phyloP scores from a whole-genome alignment of 2,797 vertebrate genomes.

The Tokudaia muenninki region DNA sequence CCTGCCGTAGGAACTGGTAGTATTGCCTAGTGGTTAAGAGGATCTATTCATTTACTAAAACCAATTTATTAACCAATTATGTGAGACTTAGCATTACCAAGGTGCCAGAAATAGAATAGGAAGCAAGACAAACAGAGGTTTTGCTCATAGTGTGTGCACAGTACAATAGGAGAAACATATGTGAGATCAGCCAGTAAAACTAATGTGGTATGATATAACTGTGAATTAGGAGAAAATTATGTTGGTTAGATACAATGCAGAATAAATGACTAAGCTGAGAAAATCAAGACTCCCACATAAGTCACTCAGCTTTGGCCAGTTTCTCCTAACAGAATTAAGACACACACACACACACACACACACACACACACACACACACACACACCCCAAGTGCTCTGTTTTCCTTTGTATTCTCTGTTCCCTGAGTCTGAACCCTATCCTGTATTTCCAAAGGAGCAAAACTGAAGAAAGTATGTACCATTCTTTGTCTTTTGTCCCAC shows the following conservation, averaged over 20 bases:
- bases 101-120: not conserved
- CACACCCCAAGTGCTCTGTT: not conserved
- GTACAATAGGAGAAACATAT: not conserved
- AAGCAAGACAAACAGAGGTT: not conserved
- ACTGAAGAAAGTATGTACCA: not conserved
- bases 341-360: too few relatives aligned
- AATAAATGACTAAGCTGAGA: not conserved
- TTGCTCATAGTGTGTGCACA: not conserved
- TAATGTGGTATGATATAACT: not conserved
- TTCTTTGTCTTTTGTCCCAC: not conserved
- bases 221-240: not conserved
- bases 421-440: not conserved
- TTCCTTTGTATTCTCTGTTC: not conserved
- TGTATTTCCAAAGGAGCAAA: conserved; percentile 27
- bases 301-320: not conserved
- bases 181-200: not conserved
- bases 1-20: not conserved
- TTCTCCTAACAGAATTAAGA: not conserved
- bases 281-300: not conserved
- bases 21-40: not conserved
- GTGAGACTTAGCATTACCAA: not conserved
- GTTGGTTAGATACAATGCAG: not conserved
- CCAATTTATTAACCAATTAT: conserved; percentile 27
- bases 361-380: too few relatives aligned
- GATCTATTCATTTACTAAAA: conserved; percentile 14